Percentiles rank a stretch among this genome's conserved stretches.
Conservation (phyloP, 2,113 vertebrate species). For the Bubalus kerabau region DNA sequence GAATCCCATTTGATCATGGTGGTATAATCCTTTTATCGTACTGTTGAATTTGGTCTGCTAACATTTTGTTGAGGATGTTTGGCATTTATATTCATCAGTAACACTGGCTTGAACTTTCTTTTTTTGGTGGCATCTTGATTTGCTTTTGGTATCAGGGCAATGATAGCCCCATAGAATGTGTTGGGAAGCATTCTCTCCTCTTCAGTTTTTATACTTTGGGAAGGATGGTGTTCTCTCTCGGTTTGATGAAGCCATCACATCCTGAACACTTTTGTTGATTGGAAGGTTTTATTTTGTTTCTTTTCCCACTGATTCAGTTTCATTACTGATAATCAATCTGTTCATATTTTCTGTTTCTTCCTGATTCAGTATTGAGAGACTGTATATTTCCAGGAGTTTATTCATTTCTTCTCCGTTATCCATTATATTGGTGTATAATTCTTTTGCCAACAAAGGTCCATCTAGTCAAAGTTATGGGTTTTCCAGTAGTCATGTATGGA, state of each 20-base stretch:
- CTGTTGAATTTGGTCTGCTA: neutral
- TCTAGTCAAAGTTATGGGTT: neutral
- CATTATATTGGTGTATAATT: neutral
- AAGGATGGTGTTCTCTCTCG: fast-evolving
- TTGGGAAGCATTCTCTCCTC: neutral
- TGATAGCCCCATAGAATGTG: neutral
- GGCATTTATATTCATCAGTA: neutral
- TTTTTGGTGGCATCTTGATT: neutral
- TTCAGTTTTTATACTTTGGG: neutral
- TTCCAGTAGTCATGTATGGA: neutral
- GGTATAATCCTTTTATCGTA: fast-evolving
- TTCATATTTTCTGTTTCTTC: neutral
- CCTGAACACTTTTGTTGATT: neutral
- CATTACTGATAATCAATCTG: neutral
- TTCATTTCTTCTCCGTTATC: neutral
- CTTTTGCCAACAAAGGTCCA: neutral
- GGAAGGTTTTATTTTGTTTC: neutral
- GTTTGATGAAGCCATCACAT: neutral
- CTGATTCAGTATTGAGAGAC: neutral
- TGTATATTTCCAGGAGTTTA: neutral
- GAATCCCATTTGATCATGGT: neutral
- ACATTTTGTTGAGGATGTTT: neutral
- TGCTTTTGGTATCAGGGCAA: neutral
- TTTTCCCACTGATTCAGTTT: neutral
- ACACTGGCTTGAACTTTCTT: neutral